Conservation (phyloP, 2,888 invertebrate genomes). For the Heterodera filipjevi region DNA sequence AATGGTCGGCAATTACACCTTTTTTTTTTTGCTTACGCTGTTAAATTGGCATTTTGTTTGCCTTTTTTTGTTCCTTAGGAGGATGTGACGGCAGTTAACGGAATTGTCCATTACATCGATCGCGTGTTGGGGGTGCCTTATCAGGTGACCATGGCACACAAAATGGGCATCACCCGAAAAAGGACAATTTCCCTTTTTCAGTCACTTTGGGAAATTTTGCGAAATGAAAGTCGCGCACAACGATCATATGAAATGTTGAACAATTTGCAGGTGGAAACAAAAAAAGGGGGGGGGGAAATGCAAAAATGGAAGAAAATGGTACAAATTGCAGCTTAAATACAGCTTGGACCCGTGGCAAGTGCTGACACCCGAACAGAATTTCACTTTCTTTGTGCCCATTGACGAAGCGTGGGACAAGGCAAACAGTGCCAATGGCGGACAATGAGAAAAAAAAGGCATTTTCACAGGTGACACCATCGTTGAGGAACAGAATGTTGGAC, state of each 20-base stretch:
- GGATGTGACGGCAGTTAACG: conserved; percentile 65
- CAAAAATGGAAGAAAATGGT: not conserved
- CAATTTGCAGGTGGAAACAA: conserved; percentile 43
- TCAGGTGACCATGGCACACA: conserved; percentile 35
- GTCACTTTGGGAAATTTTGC: conserved; percentile 61
- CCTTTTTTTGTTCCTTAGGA: conserved; percentile 39
- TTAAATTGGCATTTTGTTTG: not conserved
- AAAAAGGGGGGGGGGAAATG: not conserved
- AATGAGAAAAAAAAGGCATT: conserved; percentile 14
- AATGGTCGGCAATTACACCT: conserved; percentile 35
- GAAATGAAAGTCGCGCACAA: conserved; percentile 62
- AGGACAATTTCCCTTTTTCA: not conserved
- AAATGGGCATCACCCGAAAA: no score
- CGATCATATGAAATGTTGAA: conserved; percentile 57
- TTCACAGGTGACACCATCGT: conserved; percentile 45
- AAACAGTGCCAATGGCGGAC: not conserved
- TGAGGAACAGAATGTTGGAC: conserved; percentile 59
- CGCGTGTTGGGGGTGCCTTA: conserved; percentile 65
- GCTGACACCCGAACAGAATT: conserved; percentile 60
- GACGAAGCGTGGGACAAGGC: conserved; percentile 84
- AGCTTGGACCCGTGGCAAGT: conserved; percentile 66
- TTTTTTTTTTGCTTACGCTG: not conserved
- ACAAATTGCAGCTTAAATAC: conserved; percentile 53
- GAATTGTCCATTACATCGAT: conserved; percentile 66
- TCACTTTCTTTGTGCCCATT: conserved; percentile 71